phyloP scores from a whole-genome alignment of 2,888 invertebrate species.

The Plagodis dolabraria region DNA sequence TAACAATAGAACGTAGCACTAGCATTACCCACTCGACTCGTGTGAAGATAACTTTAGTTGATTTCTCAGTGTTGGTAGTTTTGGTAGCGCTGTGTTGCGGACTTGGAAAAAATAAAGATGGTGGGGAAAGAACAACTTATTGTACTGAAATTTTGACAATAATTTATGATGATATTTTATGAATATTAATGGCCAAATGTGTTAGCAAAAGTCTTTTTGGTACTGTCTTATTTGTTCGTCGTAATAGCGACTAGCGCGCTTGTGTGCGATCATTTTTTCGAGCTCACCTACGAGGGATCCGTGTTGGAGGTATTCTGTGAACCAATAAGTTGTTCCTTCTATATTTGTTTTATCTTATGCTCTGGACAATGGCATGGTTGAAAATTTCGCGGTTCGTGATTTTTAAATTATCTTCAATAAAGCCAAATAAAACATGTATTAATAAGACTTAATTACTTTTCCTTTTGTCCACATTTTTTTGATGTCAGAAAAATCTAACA shows the following conservation, averaged over 20 bases:
- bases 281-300: constrained; percentile 30
- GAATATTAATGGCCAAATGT: constrained; percentile 9
- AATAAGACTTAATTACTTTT: too few species aligned
- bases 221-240: constrained; percentile 23
- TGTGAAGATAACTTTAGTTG: constrained; percentile 22
- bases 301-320: constrained; percentile 29
- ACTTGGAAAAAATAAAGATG: constrained; percentile 49
- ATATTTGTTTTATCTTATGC: constrained; percentile 37
- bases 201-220: constrained; percentile 25
- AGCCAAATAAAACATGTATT: constrained; percentile 7
- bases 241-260: constrained; percentile 24
- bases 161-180: constrained; percentile 4
- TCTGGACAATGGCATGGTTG: constrained; percentile 31
- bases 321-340: constrained; percentile 42
- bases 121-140: constrained; percentile 60
- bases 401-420: constrained; percentile 8
- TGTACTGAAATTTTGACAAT: constrained; percentile 27
- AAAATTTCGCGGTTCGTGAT: constrained; percentile 2
- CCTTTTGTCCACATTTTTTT: too few species aligned
- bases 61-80: constrained; percentile 38
- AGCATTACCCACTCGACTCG: constrained; percentile 41
- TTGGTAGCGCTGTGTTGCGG: constrained; percentile 63
- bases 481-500: too few species aligned
- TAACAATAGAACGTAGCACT: constrained; percentile 32
- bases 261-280: constrained; percentile 27